Base-by-base conservation (phyloP, 1,140 invertebrate genomes). In the Neelides sp. region DNA sequence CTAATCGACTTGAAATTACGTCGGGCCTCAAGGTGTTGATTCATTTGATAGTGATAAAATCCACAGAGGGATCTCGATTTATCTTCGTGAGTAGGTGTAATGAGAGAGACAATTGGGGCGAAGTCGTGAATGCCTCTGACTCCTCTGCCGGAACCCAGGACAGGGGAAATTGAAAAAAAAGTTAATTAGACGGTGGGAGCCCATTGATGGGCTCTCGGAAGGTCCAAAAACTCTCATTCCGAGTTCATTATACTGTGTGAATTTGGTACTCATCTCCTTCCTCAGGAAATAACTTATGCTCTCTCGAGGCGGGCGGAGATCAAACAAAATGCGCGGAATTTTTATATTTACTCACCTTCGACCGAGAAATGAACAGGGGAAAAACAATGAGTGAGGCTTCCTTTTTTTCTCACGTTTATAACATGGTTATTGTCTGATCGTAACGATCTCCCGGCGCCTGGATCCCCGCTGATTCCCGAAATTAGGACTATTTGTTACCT, bases 401-500 rank as follows among this genome's bases (percentile, higher is more conserved):
- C 53, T 57, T 49, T 56, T 56, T 58, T 54, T 58, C 56, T 58
- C 56, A 54, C 56, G 51, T 55, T 47, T 55, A 55, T 55, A 50
- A 50, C 50, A 50, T 51, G 48, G 47, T 57, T 54, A 47, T 53
- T 57, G 50, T 57, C 50, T 53, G 48, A 41, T 57, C 40, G 50
- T 50, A 50, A 54, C 51, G 48, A 56, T 57, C 54, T 19, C 42
- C 52, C 54, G 58, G 58, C 58, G 58, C 58, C 58, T 54, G 54
- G 50, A 52, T 52, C 58, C 58, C 58, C 55, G 58, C 58, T 60
- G 58, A 60, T 60, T 60, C 50, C 51, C 46, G 50, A 60, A 57
- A 60, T 60, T 60, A 60, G 52, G 58, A 60, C 58, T 60, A 60
- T 60, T 60, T 60, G 58, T 60, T 60, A 60, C 58, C 55, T n/a